Percentiles rank a stretch among this genome's conserved stretches.
phyloP scores from a whole-genome alignment of 2,113 vertebrate genomes.

The Salvelinus sp. region DNA sequence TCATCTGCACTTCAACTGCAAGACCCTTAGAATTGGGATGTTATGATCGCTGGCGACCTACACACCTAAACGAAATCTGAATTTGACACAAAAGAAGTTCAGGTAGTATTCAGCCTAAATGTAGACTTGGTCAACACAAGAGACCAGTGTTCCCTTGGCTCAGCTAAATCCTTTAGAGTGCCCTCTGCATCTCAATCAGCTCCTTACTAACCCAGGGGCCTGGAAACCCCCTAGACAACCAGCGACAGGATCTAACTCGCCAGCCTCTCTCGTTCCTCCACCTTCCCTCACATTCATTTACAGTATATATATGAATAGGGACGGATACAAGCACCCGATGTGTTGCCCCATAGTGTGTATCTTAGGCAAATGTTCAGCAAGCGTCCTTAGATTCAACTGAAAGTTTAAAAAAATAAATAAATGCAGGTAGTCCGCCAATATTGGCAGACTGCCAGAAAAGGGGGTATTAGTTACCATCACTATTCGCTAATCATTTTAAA shows the following conservation, averaged over 20 bases:
- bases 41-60: too few species aligned
- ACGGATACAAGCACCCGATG: too few species aligned
- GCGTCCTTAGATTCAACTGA: too few species aligned
- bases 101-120: conserved; percentile 40
- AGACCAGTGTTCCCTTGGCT: conserved; percentile 64
- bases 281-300: neutral
- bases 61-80: too few species aligned
- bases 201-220: conserved; percentile 49
- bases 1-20: too few species aligned
- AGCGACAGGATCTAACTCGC: conserved; percentile 37
- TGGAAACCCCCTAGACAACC: conserved; percentile 34
- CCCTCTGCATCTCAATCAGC: conserved; percentile 72
- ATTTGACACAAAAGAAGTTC: conserved; percentile 24
- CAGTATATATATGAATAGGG: too few species aligned
- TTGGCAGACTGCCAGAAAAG: neutral
- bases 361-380: too few species aligned
- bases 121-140: conserved; percentile 52
- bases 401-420: neutral
- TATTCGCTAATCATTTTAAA: too few species aligned
- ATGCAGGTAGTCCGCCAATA: conserved; percentile 19
- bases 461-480: too few species aligned
- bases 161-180: conserved; percentile 42
- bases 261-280: conserved; percentile 6
- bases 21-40: too few species aligned
- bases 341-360: too few species aligned